Evolutionary conservation across 2,113 vertebrate species (phyloP), one percentile per base, ranked within the genome.

Genomic region (Acanthisitta chloris): DNA sequence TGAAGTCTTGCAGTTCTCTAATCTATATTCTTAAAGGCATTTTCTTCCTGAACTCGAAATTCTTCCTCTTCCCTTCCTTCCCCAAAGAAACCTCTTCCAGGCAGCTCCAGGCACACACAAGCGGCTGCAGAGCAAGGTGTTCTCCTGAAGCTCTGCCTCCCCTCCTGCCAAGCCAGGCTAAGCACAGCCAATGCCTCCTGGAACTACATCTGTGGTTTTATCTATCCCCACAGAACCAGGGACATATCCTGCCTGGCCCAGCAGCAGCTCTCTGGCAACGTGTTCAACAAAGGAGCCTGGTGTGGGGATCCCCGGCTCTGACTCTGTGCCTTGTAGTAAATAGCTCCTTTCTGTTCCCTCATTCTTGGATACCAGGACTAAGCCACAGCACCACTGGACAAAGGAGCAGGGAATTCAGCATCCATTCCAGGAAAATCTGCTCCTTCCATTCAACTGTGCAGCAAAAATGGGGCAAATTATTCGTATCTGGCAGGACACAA

Each of bases 211-310:
- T 48, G 48, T 0, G 0, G 10, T 64, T 85, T 84, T 62, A 70
- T 57, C 74, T 64, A 48, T 74, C 87, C 78, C 52, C 4, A 8
- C 42, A 61, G 93, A 88, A 82, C 80, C 82, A 88, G 77, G 88
- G 79, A 71, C 81, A 77, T 88, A 55, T 51, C 73, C 90, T 49
- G 73, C 84, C 90, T 28, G 70, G 65, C 45, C 2, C 43, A 90
- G 88, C 94, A 86, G 95, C 86, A 70, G 94, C 67, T 78, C 77
- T 46, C 90, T 91, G 85, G 79, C 80, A 80, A 96, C 86, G 61
- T 69, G 84, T 61, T 88, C 84, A 73, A 91, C 78, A 96, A 82
- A 76, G 64, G 85, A 66, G 69, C 90, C 42, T 85, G 94, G 90
- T 84, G 59, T 66, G 66, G 81, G 52, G 79, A 81, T 74, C 86